Base-by-base conservation (phyloP, 2,797 vertebrate genomes). In the Hybognathus amarus region DNA sequence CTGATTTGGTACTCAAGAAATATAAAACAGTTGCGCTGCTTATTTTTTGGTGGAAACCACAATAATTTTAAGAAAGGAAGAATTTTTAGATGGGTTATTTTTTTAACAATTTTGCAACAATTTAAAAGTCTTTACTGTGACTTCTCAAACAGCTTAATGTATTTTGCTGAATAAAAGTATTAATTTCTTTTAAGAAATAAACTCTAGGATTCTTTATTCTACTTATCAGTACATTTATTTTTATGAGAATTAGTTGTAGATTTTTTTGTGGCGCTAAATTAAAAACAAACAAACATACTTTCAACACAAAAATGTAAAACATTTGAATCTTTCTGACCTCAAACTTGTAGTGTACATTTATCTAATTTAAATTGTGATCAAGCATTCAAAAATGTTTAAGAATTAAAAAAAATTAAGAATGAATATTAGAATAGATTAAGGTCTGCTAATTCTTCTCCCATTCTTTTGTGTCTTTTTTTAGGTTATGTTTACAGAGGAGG, bases 401-500 rank as follows among this genome's bases (percentile, higher is more conserved):
- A 20, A 40, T 38, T 5, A 0, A 12, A 36, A 36, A 38, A 13
- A 5, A n/a, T 1, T n/a, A n/a, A 11, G 2, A 27, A 15, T 7
- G 1, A 59, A 42, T 77, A 40, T 27, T 30, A 30, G 6, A 47
- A 64, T 30, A 59, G 36, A 30, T 8, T 24, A 70, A 61, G 11
- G 38, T 73, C 5, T 22, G 18, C 3, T 56, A 74, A 36, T 54
- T 17, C 6, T 15, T 64, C 10, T 67, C 36, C 40, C 9, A 0
- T 17, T 63, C 30, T 59, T 63, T 54, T 73, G 64, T 85, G 50
- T 78, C 50, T 68, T 33, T 52, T 36, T 83, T 33, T 70, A 97
- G 96, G 95, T 97, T 92, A 95, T 96, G 93, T 97, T 97, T 94
- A 96, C 96, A 90, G 96, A 97, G 92, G 96, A 96, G 93, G 96